Base-by-base conservation (phyloP, 2,888 invertebrate species). In the Uropetala carovei region DNA sequence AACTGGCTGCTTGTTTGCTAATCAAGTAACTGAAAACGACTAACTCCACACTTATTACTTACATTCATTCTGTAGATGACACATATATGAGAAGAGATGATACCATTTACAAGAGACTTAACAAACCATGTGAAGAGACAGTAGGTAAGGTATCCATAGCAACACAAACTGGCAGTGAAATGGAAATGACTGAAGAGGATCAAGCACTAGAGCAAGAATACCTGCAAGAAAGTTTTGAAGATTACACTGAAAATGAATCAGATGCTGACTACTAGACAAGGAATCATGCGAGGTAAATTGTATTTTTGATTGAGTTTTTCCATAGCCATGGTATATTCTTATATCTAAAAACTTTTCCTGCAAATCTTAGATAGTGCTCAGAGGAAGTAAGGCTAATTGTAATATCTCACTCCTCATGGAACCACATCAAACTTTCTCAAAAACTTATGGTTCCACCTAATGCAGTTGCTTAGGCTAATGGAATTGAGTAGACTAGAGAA, bases 151-250 rank as follows among this genome's bases (percentile, higher is more conserved):
- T n/a, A 83, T 0, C 16, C 57, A 13, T 10, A 2, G 9, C 56
- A 8, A 27, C 43, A 9, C 16, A 30, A 7, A 18, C 43, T n/a
- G 3, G 56, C 18, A 56, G 11, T n/a, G 11, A 64, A 16, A 64
- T 10, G 64, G 56, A 83, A 18, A n/a, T 56, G 16, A 30, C 16
- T 10, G 64, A 43, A 1, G 85, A 86, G 57, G 86, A 86, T 5
- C 16, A n/a, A n/a, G 64, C 43, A 64, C 43, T 89, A 11, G 89
- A 89, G n/a, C 43, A 89, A 89, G 89, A 64, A n/a, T 89, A 89
- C 18, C n/a, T 89, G 43, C 18, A 89, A 64, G 89, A 89, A 27
- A 43, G 43, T 64, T 89, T 89, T 89, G 89, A 89, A n/a, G 30
- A 60, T n/a, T 89, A 89, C 11, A 64, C 43, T 11, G 56, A 64